Conservation (phyloP, 37 sponge, comb jelly and placozoan genomes). For the Sycon ciliatum region DNA sequence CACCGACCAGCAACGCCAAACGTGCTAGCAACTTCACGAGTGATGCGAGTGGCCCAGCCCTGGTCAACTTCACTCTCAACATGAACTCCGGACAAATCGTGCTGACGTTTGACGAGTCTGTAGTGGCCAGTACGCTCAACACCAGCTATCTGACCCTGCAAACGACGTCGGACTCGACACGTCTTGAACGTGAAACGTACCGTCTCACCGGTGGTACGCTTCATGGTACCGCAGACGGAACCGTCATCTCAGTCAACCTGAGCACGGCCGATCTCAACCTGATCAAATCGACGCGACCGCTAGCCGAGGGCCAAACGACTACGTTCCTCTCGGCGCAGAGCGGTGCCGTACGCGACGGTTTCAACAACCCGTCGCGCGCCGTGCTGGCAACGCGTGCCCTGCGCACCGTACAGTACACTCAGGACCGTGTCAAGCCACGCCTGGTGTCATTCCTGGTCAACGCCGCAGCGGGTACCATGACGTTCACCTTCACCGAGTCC, state of each 20-base stretch:
- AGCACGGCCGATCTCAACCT: slow-evolving; percentile 44
- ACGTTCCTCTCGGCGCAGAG: slow-evolving; percentile 33
- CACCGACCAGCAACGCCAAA: not conserved
- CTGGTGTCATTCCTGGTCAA: slow-evolving; percentile 43
- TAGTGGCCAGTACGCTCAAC: slow-evolving; percentile 43
- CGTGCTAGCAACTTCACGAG: slow-evolving; percentile 43
- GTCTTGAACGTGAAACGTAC: no score
- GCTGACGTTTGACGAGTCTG: slow-evolving; percentile 60
- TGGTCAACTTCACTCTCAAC: slow-evolving; percentile 60
- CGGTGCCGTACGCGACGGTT: slow-evolving; percentile 44
- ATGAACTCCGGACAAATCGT: slow-evolving; percentile 52
- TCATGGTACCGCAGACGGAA: not conserved
- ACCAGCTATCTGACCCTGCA: slow-evolving; percentile 39
- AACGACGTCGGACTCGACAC: slow-evolving; percentile 2
- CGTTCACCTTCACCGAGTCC: slow-evolving; percentile 32
- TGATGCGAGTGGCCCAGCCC: slow-evolving; percentile 55
- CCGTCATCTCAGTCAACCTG: slow-evolving; percentile 36
- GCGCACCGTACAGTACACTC: slow-evolving; percentile 21
- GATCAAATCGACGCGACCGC: slow-evolving; percentile 37
- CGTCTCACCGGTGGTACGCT: not conserved
- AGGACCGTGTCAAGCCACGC: slow-evolving; percentile 42
- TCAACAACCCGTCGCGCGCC: slow-evolving; percentile 36
- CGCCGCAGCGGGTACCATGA: slow-evolving; percentile 36
- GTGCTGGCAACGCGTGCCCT: slow-evolving; percentile 35
- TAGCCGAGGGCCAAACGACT: slow-evolving; percentile 38